phyloP scores from a whole-genome alignment of 2,888 invertebrate genomes.

The Ferrisia virgata region DNA sequence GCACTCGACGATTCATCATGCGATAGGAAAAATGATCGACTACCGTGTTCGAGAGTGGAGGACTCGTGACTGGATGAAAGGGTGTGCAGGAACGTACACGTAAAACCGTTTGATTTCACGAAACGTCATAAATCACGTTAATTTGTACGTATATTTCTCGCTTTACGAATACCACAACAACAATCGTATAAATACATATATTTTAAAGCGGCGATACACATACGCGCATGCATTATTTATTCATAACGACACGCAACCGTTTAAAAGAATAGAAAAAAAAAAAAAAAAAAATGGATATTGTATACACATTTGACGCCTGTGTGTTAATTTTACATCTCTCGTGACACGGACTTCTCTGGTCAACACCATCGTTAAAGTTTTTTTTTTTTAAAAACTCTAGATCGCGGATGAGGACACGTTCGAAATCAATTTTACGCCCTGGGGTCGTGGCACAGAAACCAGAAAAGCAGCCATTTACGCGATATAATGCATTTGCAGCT shows the following conservation, averaged over 20 bases:
- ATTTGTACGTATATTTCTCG: constrained; percentile 10
- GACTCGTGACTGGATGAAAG: background rate
- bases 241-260: background rate
- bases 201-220: background rate
- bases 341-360: background rate
- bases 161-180: background rate
- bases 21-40: background rate
- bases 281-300: background rate
- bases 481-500: constrained; percentile 5
- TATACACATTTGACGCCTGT: background rate
- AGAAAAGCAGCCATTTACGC: background rate
- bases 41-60: background rate
- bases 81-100: background rate
- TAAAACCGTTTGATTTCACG: constrained; percentile 9
- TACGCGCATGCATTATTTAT: background rate
- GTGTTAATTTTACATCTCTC: background rate
- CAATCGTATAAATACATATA: background rate
- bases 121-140: constrained; percentile 12
- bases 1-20: background rate
- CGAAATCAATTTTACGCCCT: background rate
- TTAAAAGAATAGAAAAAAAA: too few species aligned
- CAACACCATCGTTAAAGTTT: too few species aligned
- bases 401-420: background rate
- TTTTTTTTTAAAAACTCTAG: too few species aligned
- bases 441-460: background rate